Conservation (phyloP, 2,888 invertebrate species). For the Timandra comae region DNA sequence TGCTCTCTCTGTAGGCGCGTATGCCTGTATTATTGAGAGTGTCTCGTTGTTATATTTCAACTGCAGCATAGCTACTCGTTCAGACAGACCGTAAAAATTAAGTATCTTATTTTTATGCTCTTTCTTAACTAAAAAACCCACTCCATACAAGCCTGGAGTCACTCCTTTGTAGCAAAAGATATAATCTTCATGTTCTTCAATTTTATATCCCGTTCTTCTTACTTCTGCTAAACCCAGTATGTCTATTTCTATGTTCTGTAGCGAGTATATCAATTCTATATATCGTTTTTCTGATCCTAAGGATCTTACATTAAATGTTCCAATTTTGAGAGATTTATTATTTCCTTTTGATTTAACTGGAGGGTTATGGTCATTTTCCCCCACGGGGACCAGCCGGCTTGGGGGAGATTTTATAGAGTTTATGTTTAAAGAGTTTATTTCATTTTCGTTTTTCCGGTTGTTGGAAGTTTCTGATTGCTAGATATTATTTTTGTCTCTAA, state of each 20-base stretch:
- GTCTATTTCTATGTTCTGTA: neutral
- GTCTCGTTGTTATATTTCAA: neutral
- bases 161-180: slow-evolving; percentile 4
- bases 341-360: slow-evolving; percentile 1
- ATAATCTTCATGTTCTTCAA: neutral
- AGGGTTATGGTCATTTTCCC: slow-evolving; percentile 16
- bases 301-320: slow-evolving; percentile 6
- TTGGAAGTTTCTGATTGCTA: no score
- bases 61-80: slow-evolving; percentile 3
- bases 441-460: no score
- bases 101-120: slow-evolving; percentile 1
- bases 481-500: slow-evolving; percentile 4
- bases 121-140: slow-evolving; percentile 5
- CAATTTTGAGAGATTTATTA: neutral
- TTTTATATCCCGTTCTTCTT: neutral
- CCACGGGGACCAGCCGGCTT: slow-evolving; percentile 15
- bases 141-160: slow-evolving; percentile 2
- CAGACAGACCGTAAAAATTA: slow-evolving; percentile 2
- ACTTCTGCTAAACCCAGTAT: neutral
- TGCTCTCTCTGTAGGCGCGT: neutral
- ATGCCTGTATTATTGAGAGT: neutral
- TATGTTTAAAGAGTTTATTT: no score
- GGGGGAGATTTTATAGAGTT: no score
- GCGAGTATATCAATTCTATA: neutral
- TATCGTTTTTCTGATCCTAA: neutral